phyloP scores from a whole-genome alignment of 2,797 vertebrate species.

The Myotis myotis region DNA sequence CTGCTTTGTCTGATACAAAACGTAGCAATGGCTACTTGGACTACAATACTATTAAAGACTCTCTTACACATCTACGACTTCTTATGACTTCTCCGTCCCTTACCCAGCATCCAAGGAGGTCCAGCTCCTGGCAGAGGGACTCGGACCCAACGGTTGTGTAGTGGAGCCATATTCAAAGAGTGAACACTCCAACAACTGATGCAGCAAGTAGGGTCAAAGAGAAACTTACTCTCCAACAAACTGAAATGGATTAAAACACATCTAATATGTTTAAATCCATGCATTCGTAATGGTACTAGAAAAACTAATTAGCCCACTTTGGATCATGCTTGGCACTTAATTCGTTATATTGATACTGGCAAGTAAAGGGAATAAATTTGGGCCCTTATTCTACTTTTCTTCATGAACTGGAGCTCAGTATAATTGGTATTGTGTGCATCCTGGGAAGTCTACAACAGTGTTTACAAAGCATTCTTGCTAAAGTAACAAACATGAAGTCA shows the following conservation, averaged over 20 bases:
- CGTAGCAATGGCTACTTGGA: too few relatives aligned
- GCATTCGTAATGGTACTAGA: neutral
- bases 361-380: neutral
- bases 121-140: too few relatives aligned
- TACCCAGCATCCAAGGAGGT: too few relatives aligned
- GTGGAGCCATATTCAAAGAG: too few relatives aligned
- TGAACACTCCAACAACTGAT: too few relatives aligned
- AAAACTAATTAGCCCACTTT: constrained; percentile 2
- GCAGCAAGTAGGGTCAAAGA: too few relatives aligned
- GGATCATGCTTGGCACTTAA: neutral
- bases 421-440: neutral
- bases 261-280: neutral
- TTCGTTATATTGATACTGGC: constrained; percentile 26
- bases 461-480: neutral
- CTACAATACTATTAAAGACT: too few relatives aligned
- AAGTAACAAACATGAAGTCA: neutral
- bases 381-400: neutral
- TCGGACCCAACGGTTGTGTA: too few relatives aligned
- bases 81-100: too few relatives aligned
- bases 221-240: neutral
- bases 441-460: fast-evolving
- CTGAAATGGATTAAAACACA: neutral
- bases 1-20: too few relatives aligned
- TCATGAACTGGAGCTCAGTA: neutral
- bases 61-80: too few relatives aligned